A percentile compares a stretch with the other conserved stretches of the same genome.
phyloP scores from a whole-genome alignment of 2,797 vertebrate genomes.

The Graptemys geographica region DNA sequence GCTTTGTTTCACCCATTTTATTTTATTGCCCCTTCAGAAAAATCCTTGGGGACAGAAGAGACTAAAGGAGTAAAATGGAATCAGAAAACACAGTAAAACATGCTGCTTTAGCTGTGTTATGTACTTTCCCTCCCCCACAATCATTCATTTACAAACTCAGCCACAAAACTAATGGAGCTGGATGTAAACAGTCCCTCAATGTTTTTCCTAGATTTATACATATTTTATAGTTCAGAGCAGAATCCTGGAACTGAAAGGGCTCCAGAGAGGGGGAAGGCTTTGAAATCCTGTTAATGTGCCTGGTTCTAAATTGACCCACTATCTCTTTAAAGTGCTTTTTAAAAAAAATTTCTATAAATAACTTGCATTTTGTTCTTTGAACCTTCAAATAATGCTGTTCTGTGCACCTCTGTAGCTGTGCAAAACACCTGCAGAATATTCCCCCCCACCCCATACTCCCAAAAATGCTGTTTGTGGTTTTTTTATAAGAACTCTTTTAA shows the following conservation, averaged over 20 bases:
- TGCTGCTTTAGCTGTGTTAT: conserved; percentile 63
- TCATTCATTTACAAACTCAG: conserved; percentile 68
- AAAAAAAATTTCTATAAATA: neutral
- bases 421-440: neutral
- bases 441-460: neutral
- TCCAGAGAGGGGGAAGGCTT: neutral
- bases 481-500: neutral
- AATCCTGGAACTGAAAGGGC: conserved; percentile 6
- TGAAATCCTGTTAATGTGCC: conserved; percentile 26
- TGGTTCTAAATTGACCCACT: conserved; percentile 34
- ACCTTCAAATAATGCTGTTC: fast-evolving
- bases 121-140: conserved; percentile 49
- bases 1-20: conserved; percentile 89
- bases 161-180: conserved; percentile 57
- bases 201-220: conserved; percentile 51
- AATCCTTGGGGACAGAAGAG: conserved; percentile 77
- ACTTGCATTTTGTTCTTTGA: neutral
- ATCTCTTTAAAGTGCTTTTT: neutral
- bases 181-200: conserved; percentile 29
- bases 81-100: conserved; percentile 80
- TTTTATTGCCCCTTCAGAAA: conserved; percentile 84
- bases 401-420: neutral
- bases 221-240: conserved; percentile 49
- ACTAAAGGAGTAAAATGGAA: conserved; percentile 79
- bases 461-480: neutral